Percentiles rank a stretch among this genome's conserved stretches.
Conservation (phyloP, 2,797 vertebrate species). For the Phrynocephalus forsythii region DNA sequence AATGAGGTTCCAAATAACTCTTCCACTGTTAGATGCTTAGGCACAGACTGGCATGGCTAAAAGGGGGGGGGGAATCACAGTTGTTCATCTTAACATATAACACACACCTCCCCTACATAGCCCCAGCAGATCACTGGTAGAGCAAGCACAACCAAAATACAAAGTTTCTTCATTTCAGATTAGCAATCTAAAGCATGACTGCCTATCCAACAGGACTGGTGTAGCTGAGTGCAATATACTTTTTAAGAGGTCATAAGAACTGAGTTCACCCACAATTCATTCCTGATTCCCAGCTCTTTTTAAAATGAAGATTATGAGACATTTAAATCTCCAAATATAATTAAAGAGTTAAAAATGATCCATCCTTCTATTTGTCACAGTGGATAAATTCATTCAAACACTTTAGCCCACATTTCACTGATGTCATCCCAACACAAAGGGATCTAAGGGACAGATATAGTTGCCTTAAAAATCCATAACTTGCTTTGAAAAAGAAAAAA, state of each 20-base stretch:
- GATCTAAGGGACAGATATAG: not conserved
- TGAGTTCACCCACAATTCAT: not conserved
- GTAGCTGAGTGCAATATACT: slow-evolving; percentile 5
- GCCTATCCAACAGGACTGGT: not conserved
- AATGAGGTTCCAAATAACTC: slow-evolving; percentile 94
- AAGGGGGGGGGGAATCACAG: slow-evolving; percentile 36
- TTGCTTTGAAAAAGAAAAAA: too few relatives aligned
- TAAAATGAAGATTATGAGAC: not conserved
- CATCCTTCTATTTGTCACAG: not conserved
- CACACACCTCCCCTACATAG: not conserved
- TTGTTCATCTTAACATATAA: slow-evolving; percentile 26
- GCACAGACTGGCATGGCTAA: slow-evolving; percentile 84
- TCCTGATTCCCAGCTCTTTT: not conserved
- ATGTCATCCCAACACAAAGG: not conserved
- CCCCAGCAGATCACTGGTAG: accelerated
- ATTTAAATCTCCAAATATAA: not conserved
- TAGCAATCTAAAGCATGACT: not conserved
- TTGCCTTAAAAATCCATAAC: not conserved
- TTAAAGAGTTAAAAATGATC: not conserved
- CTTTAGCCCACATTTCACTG: not conserved
- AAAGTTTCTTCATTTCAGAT: not conserved
- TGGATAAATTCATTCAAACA: not conserved
- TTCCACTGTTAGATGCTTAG: slow-evolving; percentile 97
- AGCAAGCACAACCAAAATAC: slow-evolving; percentile 6
- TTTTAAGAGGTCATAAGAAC: not conserved